Evolutionary conservation across 2,797 vertebrate species (phyloP), one percentile per base, ranked within the genome.

Genomic region (Acrocephalus scirpaceus): DNA sequence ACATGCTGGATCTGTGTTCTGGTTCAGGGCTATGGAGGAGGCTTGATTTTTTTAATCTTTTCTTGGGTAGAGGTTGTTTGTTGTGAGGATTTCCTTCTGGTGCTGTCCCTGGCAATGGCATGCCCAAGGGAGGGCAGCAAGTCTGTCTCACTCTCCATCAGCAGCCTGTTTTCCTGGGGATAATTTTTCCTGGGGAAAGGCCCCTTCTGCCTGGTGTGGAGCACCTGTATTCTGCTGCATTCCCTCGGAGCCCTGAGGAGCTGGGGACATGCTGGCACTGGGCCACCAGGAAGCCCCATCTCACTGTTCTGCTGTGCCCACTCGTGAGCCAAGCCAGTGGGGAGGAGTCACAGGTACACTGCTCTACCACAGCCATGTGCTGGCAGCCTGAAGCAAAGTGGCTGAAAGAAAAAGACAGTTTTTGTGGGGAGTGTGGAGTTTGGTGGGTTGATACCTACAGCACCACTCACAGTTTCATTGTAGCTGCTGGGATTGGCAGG

Each of bases 221-320:
- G 21, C 22, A 36, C 2, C 22, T 30, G 16, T n/a, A 22, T 22
- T 16, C 38, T 6, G 0, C 32, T 45, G 62, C 3, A 2, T 22
- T 73, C 72, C 32, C 61, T 32, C 3, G 4, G 19, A 64, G 16
- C 36, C 25, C 32, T 3, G 1, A 27, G 30, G 42, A 51, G 38
- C 26, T 23, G 20, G 23, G 27, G 8, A 38, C 13, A 1, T 2
- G 19, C n/a, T 80, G 47, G 32, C 5, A 65, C 47, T 34, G n/a
- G 44, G 30, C 34, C 57, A 4, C 34, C 13, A 15, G 60, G 25
- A 50, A 83, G 13, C 21, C 12, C 17, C 56, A 58, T 44, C 38
- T 42, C 12, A 0, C 11, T 9, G 7, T 51, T 42, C n/a, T 56
- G 36, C 81, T 0, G 0, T 45, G 32, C 6, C 34, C 7, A 1